phyloP scores from a whole-genome alignment of 2,888 invertebrate genomes.

The Petrolisthes cinctipes region DNA sequence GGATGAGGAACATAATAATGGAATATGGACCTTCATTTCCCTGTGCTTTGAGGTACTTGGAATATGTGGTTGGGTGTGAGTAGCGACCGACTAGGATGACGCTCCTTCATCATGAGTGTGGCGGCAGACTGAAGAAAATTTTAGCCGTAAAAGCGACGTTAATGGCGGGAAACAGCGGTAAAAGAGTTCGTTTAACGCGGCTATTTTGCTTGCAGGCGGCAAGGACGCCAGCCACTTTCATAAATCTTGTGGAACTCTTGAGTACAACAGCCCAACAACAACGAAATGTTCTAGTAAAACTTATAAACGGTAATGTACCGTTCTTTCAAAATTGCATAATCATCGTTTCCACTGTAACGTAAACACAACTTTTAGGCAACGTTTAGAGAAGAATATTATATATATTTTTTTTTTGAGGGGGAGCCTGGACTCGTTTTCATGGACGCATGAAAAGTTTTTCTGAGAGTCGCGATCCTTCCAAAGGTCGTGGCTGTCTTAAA shows the following conservation, averaged over 20 bases:
- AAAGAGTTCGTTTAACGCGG: slow-evolving; percentile 20
- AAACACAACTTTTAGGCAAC: too few relatives aligned
- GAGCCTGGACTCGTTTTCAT: too few relatives aligned
- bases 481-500: not conserved
- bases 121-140: slow-evolving; percentile 17
- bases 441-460: not conserved
- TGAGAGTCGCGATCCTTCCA: not conserved
- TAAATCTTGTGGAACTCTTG: slow-evolving; percentile 29
- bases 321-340: too few relatives aligned
- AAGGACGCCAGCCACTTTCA: slow-evolving; percentile 34
- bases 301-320: too few relatives aligned
- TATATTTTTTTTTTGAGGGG: too few relatives aligned
- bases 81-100: not conserved
- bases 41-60: too few relatives aligned
- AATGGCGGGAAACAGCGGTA: not conserved
- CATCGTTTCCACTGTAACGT: too few relatives aligned
- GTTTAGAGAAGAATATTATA: too few relatives aligned
- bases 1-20: too few relatives aligned
- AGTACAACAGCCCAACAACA: not conserved
- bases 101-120: slow-evolving; percentile 12
- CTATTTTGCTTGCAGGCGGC: slow-evolving; percentile 27
- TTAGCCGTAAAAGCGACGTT: slow-evolving; percentile 17
- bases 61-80: not conserved
- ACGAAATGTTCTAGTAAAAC: too few relatives aligned
- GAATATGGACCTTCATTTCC: too few relatives aligned